Evolutionary conservation across 2,797 vertebrate species (phyloP), one percentile per base, ranked within the genome.

Genomic region (Lutjanus campechanus): DNA sequence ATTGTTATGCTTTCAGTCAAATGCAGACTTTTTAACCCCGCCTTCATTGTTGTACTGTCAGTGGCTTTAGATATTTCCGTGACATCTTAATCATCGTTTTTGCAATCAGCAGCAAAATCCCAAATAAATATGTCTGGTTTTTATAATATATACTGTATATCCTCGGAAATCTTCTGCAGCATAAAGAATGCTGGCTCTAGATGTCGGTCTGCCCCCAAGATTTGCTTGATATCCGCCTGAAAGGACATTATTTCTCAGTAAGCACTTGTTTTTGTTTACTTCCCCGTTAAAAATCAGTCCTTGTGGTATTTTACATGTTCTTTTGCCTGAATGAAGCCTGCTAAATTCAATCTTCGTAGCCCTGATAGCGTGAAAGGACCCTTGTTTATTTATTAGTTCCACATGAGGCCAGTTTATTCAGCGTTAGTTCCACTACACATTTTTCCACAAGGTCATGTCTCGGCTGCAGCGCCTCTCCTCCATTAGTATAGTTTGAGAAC

Each of bases 331-430:
- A 20, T 5, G n/a, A 78, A 55, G 17, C 17, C 19, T 40, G 8
- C 49, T 58, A 55, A 29, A 16, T 6, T 36, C 11, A 1, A 13
- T 62, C n/a, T 44, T 68, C 47, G 54, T 1, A 53, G n/a, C 40
- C 41, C 36, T 44, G 36, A 15, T 29, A 61, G 58, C 2, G 22
- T 77, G 73, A 65, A 62, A 65, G 36, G 50, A 16, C 29, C 41
- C 7, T 54, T 64, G 50, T 67, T 73, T 85, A 29, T 79, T 77
- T 82, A 82, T 82, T 69, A 64, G 22, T 81, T 60, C 70, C 74
- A 66, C 58, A 51, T 80, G 73, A 67, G 61, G n/a, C 40, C 2
- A 0, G 54, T 68, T 81, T 69, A 65, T 82, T 79, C 19, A 68
- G 54, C 46, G 36, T 59, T 19, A 69, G 29, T 62, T 73, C 58